Base-by-base conservation (phyloP, 2,888 invertebrate genomes). In the Acanthacorydalis orientalis region DNA sequence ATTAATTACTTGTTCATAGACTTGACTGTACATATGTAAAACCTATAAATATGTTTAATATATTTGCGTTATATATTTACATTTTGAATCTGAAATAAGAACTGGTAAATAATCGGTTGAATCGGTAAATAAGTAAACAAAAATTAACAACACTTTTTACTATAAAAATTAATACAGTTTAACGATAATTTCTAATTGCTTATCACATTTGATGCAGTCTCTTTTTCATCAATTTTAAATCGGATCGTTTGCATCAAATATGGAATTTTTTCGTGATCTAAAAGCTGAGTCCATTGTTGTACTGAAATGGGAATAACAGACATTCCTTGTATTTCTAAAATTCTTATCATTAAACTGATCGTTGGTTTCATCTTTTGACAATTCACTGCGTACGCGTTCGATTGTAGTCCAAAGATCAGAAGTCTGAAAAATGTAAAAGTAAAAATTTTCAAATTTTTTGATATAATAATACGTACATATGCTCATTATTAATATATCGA, bases 211-310 rank as follows among this genome's bases (percentile, higher is more conserved):
- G 23, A n/a, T n/a, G 23, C 16, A 23, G 11, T 10, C 9, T 50
- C 46, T 51, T 50, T 48, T 64, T 68, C 58, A 64, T 64, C 51
- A 64, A 69, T 52, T 67, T 68, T 64, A 62, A 69, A 46, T 64
- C 70, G 60, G 62, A 80, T 65, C 60, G 73, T 70, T 39, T 76
- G 67, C 69, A 79, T 72, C 34, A 83, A 60, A 57, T 74, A 80
- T 0, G 77, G 76, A 51, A 77, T 72, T 54, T 72, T 74, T 60
- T 82, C 79, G 54, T 71, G 68, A 39, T 70, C 65, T 0, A 71
- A 66, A 7, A 80, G 60, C 2, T 58, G 57, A 7, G 64, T 55
- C 80, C 80, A 83, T 48, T 66, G 64, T 38, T 56, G 59, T 11
- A 66, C 54, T 56, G 74, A 71, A 43, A 83, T 59, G 1, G 74